Evolutionary conservation across 2,888 invertebrate genomes (phyloP).

Genomic region (Hetaerina titia): DNA sequence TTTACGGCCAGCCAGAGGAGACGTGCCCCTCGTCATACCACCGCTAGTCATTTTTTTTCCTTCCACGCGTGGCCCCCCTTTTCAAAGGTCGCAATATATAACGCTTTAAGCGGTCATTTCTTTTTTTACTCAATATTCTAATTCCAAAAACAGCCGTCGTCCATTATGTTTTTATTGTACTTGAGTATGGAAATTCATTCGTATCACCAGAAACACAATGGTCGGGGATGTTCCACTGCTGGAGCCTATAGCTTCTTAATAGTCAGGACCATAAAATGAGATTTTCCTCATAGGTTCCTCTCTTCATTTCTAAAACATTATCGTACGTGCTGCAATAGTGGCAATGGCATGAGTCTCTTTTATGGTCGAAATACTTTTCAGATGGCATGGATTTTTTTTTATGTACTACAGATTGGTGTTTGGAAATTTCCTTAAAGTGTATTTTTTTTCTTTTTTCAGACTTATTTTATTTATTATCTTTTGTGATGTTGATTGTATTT

Average conservation of each 20-base stretch:
- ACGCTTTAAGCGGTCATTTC: not conserved
- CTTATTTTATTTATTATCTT: too few species aligned
- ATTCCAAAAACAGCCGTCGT: not conserved
- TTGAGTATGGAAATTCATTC: not conserved
- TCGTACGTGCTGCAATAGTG: too few species aligned
- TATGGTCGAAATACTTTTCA: too few species aligned
- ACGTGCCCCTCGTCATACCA: not conserved
- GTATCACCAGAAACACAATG: not conserved
- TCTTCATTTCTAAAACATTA: too few species aligned
- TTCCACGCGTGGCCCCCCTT: not conserved
- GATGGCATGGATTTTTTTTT: too few species aligned
- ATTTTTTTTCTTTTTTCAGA: too few species aligned
- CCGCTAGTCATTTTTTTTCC: not conserved
- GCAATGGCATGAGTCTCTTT: too few species aligned
- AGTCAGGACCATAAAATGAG: not conserved
- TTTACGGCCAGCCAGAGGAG: not conserved
- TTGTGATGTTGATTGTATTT: too few species aligned
- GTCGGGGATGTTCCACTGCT: not conserved
- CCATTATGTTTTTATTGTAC: not conserved
- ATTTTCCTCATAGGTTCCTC: not conserved
- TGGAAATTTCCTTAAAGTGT: too few species aligned
- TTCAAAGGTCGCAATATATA: not conserved
- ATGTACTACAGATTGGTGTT: too few species aligned
- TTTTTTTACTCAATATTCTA: not conserved
- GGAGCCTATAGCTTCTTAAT: not conserved